Conservation (phyloP, 2,888 invertebrate genomes). For the Eristalis intricaria region DNA sequence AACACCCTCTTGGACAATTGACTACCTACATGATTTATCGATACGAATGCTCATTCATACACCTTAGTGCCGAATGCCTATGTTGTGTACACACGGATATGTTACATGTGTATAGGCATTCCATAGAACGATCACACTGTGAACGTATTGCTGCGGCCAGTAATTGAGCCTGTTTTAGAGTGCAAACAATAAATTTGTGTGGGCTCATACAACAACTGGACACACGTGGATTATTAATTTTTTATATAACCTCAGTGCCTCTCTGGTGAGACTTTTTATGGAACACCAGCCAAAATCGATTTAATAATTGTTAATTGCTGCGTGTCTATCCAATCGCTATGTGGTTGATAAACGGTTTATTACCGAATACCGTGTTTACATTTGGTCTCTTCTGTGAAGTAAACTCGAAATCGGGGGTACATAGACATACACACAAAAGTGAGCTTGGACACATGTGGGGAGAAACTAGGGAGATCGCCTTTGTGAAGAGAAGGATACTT, state of each 20-base stretch:
- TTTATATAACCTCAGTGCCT: conserved; percentile 1
- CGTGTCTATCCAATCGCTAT: conserved; percentile 30
- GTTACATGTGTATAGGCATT: background rate
- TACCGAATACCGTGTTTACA: conserved; percentile 21
- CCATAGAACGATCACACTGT: background rate
- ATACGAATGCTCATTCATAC: too few species aligned
- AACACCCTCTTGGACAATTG: too few species aligned
- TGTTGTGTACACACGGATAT: too few species aligned
- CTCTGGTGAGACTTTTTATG: background rate
- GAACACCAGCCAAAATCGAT: background rate
- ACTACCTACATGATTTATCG: too few species aligned
- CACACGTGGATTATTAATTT: conserved; percentile 17
- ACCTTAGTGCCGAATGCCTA: too few species aligned
- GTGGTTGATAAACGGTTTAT: conserved; percentile 24
- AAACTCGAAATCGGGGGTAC: background rate
- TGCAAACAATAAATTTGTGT: conserved; percentile 34
- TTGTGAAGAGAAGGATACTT: conserved; percentile 11
- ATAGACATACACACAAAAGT: background rate
- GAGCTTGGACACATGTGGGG: background rate
- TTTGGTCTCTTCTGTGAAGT: background rate
- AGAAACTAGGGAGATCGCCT: conserved; percentile 4
- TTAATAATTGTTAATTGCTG: conserved; percentile 29
- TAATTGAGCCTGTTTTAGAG: conserved; percentile 29
- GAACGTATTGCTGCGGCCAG: conserved; percentile 20
- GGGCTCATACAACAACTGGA: conserved; percentile 5